phyloP scores from a whole-genome alignment of 2,888 invertebrate species.

The Diploptera punctata region DNA sequence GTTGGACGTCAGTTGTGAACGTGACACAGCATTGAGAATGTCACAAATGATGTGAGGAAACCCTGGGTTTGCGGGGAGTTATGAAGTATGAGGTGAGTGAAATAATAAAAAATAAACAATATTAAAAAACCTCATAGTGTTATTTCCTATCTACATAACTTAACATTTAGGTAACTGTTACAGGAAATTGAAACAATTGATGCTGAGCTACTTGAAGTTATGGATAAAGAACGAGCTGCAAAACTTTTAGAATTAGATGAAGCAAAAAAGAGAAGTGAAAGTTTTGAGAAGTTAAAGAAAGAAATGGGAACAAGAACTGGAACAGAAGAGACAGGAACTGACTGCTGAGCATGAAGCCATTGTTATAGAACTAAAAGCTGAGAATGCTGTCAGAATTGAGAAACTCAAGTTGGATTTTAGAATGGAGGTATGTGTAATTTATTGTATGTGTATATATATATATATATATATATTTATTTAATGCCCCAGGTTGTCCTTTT shows the following conservation, averaged over 20 bases:
- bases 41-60: too few species aligned
- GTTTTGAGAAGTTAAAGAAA: constrained; percentile 46
- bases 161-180: too few species aligned
- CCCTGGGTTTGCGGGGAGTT: too few species aligned
- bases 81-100: too few species aligned
- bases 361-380: constrained; percentile 53
- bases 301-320: constrained; percentile 61
- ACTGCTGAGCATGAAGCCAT: constrained; percentile 51
- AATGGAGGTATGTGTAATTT: constrained; percentile 64
- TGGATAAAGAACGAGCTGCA: not conserved
- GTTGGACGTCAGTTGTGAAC: too few species aligned
- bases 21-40: too few species aligned
- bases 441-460: too few species aligned
- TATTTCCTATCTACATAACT: too few species aligned
- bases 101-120: too few species aligned
- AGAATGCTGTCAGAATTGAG: constrained; percentile 53
- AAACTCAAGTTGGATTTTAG: constrained; percentile 61
- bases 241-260: constrained; percentile 4
- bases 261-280: constrained; percentile 13
- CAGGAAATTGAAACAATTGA: constrained; percentile 18
- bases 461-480: too few species aligned
- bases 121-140: too few species aligned
- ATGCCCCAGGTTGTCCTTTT: too few species aligned
- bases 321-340: constrained; percentile 50
- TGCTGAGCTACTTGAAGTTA: not conserved